These are phyloP conservation scores for Drosophila cracens DNA, from an alignment of 2,888 invertebrate genomes.

Conservation along the genomic window DNA sequence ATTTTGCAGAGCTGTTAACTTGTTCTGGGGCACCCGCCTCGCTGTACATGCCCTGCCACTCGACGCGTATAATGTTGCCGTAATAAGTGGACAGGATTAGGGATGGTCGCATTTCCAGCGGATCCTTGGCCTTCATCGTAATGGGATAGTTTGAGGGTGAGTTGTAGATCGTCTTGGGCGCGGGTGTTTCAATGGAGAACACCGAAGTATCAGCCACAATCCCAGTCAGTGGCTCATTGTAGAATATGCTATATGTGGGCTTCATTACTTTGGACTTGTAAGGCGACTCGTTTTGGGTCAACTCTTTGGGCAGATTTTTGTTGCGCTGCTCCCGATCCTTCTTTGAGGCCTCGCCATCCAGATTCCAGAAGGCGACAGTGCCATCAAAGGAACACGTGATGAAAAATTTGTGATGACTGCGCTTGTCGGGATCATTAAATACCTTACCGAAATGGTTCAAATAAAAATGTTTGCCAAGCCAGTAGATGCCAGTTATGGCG, in stretches of 20 bases:
- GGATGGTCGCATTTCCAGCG: conserved; percentile 65
- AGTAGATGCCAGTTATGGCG: conserved; percentile 88
- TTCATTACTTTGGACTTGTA: conserved; percentile 88
- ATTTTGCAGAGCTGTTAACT: conserved; percentile 83
- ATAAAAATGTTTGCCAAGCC: conserved; percentile 88
- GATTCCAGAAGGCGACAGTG: conserved; percentile 89
- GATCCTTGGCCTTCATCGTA: conserved; percentile 51
- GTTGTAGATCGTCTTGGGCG: conserved; percentile 29
- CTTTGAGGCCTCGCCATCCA: conserved; percentile 84
- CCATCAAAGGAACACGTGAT: conserved; percentile 89
- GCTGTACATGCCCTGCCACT: conserved; percentile 90
- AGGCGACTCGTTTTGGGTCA: conserved; percentile 87
- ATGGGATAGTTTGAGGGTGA: conserved; percentile 69
- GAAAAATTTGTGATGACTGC: conserved; percentile 87
- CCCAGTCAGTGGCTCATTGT: conserved; percentile 85
- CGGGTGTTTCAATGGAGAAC: conserved; percentile 59
- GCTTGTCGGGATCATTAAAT: conserved; percentile 82
- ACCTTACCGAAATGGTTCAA: conserved; percentile 88
- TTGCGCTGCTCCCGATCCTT: conserved; percentile 50
- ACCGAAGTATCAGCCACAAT: conserved; percentile 78
- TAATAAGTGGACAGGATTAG: conserved; percentile 79
- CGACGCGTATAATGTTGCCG: conserved; percentile 75
- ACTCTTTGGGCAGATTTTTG: conserved; percentile 86
- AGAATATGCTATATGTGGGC: conserved; percentile 87
- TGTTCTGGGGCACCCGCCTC: conserved; percentile 87